Percentiles rank a stretch among this genome's conserved stretches.
These are phyloP conservation scores for Oxycera nigricornis DNA, from an alignment of 2,888 invertebrate species.

Conservation along the genomic window DNA sequence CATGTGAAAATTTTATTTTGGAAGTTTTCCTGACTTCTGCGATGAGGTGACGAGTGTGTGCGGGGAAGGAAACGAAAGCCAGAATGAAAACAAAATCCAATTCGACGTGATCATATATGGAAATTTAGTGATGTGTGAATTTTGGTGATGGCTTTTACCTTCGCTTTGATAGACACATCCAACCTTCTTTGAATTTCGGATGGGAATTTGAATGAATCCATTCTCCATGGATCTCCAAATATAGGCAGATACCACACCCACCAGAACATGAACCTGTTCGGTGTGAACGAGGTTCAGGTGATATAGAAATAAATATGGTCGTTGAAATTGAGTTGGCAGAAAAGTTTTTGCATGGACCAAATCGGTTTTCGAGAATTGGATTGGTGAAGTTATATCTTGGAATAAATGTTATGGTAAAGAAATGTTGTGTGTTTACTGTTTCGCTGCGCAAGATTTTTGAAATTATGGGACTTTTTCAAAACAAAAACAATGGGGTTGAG, in stretches of 20 bases:
- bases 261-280: neutral
- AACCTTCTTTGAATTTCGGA: conserved; percentile 9
- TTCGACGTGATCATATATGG: conserved; percentile 17
- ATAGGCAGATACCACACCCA: neutral
- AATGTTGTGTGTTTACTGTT: too few relatives aligned
- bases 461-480: too few relatives aligned
- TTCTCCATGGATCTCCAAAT: conserved; percentile 52
- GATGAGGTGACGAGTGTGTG: neutral
- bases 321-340: neutral
- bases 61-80: neutral
- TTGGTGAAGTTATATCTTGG: too few relatives aligned
- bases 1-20: conserved; percentile 19
- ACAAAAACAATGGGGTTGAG: too few relatives aligned
- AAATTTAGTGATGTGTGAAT: conserved; percentile 33
- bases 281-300: neutral
- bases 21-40: neutral
- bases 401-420: too few relatives aligned
- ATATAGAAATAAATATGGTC: neutral
- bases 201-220: conserved; percentile 17
- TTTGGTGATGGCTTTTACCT: conserved; percentile 28
- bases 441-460: too few relatives aligned
- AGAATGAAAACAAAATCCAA: conserved; percentile 3
- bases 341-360: neutral
- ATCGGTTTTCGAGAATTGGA: neutral
- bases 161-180: neutral